Evolutionary conservation across 2,113 vertebrate species (phyloP).

Genomic region (Notarius quadriscutis): DNA sequence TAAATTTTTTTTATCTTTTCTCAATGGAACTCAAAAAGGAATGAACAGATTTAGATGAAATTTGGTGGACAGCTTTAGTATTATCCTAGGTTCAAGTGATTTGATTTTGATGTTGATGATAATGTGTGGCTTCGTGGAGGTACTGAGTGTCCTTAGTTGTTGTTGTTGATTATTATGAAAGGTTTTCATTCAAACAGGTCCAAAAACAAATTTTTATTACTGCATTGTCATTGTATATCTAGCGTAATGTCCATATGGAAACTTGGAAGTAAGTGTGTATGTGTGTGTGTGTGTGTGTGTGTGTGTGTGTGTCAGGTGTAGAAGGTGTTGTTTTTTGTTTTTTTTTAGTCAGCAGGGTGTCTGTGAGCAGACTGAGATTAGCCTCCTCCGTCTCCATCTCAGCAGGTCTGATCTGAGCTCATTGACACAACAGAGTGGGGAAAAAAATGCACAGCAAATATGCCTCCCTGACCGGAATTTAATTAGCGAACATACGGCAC

Average conservation of each 20-base stretch:
- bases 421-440: constrained; percentile 35
- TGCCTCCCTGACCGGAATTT: constrained; percentile 38
- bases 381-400: constrained; percentile 43
- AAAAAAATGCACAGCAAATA: constrained; percentile 28
- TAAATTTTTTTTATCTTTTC: too few relatives aligned
- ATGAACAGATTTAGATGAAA: too few relatives aligned
- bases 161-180: not conserved
- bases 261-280: not conserved
- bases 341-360: constrained; percentile 40
- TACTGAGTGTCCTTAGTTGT: too few relatives aligned
- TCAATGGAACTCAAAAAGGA: too few relatives aligned
- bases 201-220: not conserved
- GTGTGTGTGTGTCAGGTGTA: constrained; percentile 6
- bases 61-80: too few relatives aligned
- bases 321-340: constrained; percentile 37
- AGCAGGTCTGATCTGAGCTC: constrained; percentile 48
- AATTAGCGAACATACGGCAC: constrained; percentile 45
- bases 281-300: constrained; percentile 18
- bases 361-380: constrained; percentile 46
- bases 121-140: too few relatives aligned
- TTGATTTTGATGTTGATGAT: too few relatives aligned
- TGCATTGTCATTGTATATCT: not conserved
- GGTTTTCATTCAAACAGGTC: not conserved
- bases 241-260: not conserved
- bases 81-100: too few relatives aligned